These are phyloP conservation scores for Mycogona germanica DNA, from an alignment of 2,888 invertebrate species.

Conservation along the genomic window DNA sequence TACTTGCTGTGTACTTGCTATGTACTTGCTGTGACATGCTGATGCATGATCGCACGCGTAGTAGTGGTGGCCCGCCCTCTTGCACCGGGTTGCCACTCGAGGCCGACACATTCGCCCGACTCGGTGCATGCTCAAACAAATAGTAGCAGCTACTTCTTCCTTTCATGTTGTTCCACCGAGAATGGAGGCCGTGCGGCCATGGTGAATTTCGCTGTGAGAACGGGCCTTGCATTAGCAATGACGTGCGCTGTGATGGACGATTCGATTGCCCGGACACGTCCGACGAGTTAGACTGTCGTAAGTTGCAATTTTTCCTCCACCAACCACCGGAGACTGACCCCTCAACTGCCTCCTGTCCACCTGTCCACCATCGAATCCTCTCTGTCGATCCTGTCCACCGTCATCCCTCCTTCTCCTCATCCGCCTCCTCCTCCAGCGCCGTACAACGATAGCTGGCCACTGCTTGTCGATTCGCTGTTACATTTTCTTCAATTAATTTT, in stretches of 20 bases:
- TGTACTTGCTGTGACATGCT: no score
- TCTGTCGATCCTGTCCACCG: no score
- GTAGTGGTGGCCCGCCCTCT: no score
- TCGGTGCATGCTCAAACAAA: background rate
- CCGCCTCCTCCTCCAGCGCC: no score
- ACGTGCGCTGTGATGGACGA: conserved; percentile 28
- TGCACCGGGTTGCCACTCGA: no score
- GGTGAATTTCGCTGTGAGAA: conserved; percentile 22
- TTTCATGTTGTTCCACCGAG: conserved; percentile 17
- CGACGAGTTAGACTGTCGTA: conserved; percentile 24
- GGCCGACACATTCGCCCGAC: background rate
- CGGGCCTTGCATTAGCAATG: conserved; percentile 19
- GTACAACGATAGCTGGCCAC: background rate
- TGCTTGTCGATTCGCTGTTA: no score
- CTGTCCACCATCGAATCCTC: no score
- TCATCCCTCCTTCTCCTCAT: background rate
- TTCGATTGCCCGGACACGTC: conserved; percentile 31
- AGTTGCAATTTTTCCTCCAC: conserved; percentile 14
- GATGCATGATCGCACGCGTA: background rate
- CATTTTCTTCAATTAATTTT: no score
- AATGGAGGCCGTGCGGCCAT: conserved; percentile 18
- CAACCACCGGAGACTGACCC: no score
- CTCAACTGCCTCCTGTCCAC: no score
- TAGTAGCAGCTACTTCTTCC: conserved; percentile 10
- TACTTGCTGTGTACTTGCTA: no score